These are phyloP conservation scores for Leucoptera coffeella DNA, from an alignment of 2,888 invertebrate species.

Conservation along the genomic window DNA sequence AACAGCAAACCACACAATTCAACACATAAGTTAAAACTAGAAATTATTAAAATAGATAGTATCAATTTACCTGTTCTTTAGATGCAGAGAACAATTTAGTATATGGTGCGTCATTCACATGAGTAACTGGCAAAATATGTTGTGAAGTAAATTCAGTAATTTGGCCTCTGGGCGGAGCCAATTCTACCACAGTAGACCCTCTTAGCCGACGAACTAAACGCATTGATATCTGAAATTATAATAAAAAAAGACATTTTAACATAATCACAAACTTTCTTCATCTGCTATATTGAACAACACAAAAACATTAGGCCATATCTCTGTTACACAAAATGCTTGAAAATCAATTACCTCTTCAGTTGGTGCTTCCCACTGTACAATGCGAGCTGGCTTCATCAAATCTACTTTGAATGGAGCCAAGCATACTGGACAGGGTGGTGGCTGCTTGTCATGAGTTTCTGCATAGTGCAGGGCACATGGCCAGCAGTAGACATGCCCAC, in stretches of 20 bases:
- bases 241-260: too few species aligned
- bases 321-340: too few species aligned
- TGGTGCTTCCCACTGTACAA: slow-evolving; percentile 31
- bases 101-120: slow-evolving; percentile 50
- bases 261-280: too few species aligned
- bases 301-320: too few species aligned
- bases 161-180: slow-evolving; percentile 50
- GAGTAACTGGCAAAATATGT: slow-evolving; percentile 22
- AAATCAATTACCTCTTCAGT: slow-evolving; percentile 23
- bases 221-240: slow-evolving; percentile 53
- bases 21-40: not conserved
- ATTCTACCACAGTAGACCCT: slow-evolving; percentile 59
- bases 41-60: too few species aligned
- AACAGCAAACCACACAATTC: slow-evolving; percentile 15
- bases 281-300: too few species aligned
- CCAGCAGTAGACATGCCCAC: slow-evolving; percentile 97
- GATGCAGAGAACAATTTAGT: slow-evolving; percentile 75
- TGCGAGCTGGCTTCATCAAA: slow-evolving; percentile 69
- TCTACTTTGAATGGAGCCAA: slow-evolving; percentile 71
- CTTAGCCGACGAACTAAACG: slow-evolving; percentile 81
- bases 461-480: slow-evolving; percentile 90
- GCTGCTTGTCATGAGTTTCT: slow-evolving; percentile 75
- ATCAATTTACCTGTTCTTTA: slow-evolving; percentile 50
- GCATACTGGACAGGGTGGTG: slow-evolving; percentile 85
- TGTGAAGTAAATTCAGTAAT: slow-evolving; percentile 27